Evolutionary conservation across 2,888 invertebrate genomes (phyloP).

Genomic region (Proisotoma minuta): DNA sequence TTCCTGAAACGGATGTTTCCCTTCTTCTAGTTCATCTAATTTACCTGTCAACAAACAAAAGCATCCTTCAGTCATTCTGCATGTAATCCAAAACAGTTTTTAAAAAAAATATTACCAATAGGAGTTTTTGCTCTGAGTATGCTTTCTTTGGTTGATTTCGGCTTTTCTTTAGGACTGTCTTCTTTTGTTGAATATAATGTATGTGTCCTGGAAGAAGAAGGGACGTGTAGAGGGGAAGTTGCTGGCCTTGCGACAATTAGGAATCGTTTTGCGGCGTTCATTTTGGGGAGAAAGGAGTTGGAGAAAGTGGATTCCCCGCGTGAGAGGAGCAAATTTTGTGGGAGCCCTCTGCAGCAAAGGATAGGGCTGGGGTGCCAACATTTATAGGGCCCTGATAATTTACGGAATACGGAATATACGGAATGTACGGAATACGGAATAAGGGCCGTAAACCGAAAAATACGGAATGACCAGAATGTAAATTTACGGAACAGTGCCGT

Average conservation of each 20-base stretch:
- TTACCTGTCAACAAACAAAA: conserved; percentile 56
- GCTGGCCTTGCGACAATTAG: too few relatives aligned
- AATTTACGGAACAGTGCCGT: too few relatives aligned
- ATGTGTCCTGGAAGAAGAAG: too few relatives aligned
- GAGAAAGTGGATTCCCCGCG: neutral
- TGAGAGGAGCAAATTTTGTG: neutral
- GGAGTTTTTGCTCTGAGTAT: conserved; percentile 64
- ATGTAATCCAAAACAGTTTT: neutral
- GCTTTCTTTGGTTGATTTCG: conserved; percentile 48
- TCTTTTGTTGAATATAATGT: too few relatives aligned
- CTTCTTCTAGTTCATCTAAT: conserved; percentile 68
- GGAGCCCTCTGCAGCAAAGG: neutral
- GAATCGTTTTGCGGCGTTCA: neutral
- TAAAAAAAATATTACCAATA: conserved; percentile 56
- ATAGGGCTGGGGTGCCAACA: neutral
- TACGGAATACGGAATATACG: too few relatives aligned
- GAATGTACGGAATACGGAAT: too few relatives aligned
- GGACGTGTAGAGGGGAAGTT: too few relatives aligned
- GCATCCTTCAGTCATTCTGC: too few relatives aligned
- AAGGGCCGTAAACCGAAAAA: too few relatives aligned
- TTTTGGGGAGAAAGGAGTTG: neutral
- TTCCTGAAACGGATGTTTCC: conserved; percentile 69
- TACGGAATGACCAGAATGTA: too few relatives aligned
- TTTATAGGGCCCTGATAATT: too few relatives aligned
- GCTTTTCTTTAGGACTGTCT: neutral